Base-by-base conservation (phyloP, 2,888 invertebrate species). In the Arrhopalites spinosus region DNA sequence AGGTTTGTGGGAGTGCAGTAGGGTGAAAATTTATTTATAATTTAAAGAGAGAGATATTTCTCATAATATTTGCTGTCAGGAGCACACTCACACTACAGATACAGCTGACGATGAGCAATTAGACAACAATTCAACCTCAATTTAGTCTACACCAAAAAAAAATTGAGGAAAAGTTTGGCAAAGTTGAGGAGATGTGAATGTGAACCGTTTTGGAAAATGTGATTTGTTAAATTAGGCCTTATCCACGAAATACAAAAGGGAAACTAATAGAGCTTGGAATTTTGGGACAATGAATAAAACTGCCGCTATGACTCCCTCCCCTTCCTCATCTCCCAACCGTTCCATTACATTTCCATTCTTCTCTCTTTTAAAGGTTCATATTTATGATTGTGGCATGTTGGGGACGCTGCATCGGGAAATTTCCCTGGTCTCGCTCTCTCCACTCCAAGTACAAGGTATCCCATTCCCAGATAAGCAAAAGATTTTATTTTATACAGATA, bases 211-310 rank as follows among this genome's bases (percentile, higher is more conserved):
- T 69, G 23, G n/a, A 50, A 69, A 50, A 69, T 43, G n/a, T 43
- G 59, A 70, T 70, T 70, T 70, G 56, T 70, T 17, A 71, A 59
- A 71, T 59, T 71, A 59, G 59, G n/a, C 45, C 59, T 71, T 20
- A 71, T 71, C 43, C 43, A 20, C n/a, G 17, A 71, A 59, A 23
- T 43, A 71, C 45, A 70, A 70, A 36, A 43, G 59, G 43, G 36
- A 29, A 30, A 53, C 69, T 70, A 71, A 71, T 59, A 36, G 36
- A 71, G 43, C 29, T 50, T 25, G 59, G 59, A 36, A 71, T 59
- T 43, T 30, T 36, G 36, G 23, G 50, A 56, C 71, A 71, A 69
- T 71, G 43, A 36, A 36, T 36, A 7, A 3, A 36, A 11, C 11
- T 3, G 36, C 36, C 36, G 36, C 36, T 36, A 20, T 53, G 53